phyloP scores from a whole-genome alignment of 2,797 vertebrate genomes.

The Cirrhinus molitorella region DNA sequence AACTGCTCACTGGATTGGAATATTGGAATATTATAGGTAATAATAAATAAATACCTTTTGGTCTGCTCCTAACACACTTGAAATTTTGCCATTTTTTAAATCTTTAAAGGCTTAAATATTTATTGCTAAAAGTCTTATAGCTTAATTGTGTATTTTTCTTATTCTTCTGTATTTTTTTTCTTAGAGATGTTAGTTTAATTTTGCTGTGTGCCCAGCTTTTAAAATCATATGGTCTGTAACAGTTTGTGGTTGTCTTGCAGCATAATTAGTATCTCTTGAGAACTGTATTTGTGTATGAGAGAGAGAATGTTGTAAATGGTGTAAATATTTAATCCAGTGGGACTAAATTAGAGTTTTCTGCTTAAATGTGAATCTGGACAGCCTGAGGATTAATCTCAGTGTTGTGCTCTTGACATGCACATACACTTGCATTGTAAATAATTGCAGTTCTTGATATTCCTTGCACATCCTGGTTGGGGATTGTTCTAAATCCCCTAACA shows the following conservation, averaged over 20 bases:
- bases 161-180: background rate
- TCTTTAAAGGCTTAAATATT: background rate
- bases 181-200: background rate
- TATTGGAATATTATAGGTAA: background rate
- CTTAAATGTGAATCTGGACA: background rate
- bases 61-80: background rate
- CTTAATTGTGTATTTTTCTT: background rate
- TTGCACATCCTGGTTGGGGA: background rate
- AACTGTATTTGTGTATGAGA: background rate
- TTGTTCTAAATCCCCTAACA: background rate
- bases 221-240: background rate
- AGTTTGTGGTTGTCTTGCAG: background rate
- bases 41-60: background rate
- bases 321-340: background rate
- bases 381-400: slow-evolving; percentile 13
- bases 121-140: background rate
- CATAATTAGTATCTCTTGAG: background rate
- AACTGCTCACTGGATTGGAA: background rate
- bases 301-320: background rate
- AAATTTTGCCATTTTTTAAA: background rate
- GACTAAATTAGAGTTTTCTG: background rate
- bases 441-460: background rate
- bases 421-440: slow-evolving; percentile 1
- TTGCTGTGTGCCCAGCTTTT: background rate
- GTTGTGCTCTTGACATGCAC: background rate